Evolutionary conservation across 2,113 vertebrate genomes (phyloP), one percentile per base, ranked within the genome.

Genomic region (Dipodomys merriami): DNA sequence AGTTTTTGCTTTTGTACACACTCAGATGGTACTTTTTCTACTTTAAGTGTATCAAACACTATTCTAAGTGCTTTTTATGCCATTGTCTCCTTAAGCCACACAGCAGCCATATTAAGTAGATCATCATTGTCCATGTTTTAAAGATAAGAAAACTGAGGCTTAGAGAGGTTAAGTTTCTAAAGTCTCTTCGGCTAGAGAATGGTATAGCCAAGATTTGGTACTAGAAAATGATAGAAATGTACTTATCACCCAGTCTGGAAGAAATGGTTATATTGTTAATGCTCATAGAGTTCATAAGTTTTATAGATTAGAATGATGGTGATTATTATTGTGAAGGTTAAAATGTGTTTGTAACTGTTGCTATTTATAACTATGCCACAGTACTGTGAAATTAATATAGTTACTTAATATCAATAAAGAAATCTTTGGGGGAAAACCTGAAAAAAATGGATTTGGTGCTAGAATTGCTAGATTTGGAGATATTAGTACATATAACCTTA

Each of bases 121-220:
- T 74, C 35, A 53, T 6, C 60, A 5, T 68, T 86, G 19, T 57
- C 25, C 60, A 90, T 2, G 73, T 90, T 80, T 77, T 86, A 60
- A 89, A 95, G 11, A 5, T 82, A 86, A 94, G 39, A 39, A 39
- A 39, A 39, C 9, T 65, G 30, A 91, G 35, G 33, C 29, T 67
- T 86, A 81, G 29, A 89, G n/a, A 81, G 79, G 15, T 39, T 72
- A 74, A 83, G 4, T 84, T 88, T 30, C 27, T 19, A 74, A 62
- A 84, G 13, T 73, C 90, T 95, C 67, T 90, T 90, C 20, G 74
- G 22, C n/a, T 91, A 65, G 27, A 65, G 78, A 87, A 57, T 33
- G 35, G 27, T 65, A 83, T 29, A 76, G 11, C 67, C n/a, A 87
- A 74, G 49, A 84, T 74, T 94, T 90, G 64, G 39, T 39, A 39